Conservation (phyloP, 2,888 invertebrate species). For the Poecilus cupreus region DNA sequence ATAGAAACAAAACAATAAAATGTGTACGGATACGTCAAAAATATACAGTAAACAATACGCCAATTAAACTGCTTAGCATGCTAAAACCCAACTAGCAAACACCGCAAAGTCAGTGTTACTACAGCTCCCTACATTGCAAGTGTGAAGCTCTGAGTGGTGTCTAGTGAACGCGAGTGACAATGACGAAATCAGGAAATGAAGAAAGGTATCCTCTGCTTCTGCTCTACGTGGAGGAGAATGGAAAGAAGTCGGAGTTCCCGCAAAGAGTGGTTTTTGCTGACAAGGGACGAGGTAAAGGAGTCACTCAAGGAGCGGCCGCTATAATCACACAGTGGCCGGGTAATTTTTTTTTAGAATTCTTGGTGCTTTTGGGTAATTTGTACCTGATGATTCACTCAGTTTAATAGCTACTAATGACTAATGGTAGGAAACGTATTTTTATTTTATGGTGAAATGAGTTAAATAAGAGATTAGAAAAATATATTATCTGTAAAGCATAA, state of each 20-base stretch:
- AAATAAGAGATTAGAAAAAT: too few relatives aligned
- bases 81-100: neutral
- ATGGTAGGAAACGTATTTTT: too few relatives aligned
- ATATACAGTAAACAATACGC: neutral
- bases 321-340: conserved; percentile 72
- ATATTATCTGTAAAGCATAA: too few relatives aligned
- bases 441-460: too few relatives aligned
- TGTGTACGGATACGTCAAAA: neutral
- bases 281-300: conserved; percentile 68
- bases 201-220: conserved; percentile 70
- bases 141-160: neutral
- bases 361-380: too few relatives aligned
- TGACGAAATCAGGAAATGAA: conserved; percentile 63
- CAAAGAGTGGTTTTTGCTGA: conserved; percentile 67
- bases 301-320: conserved; percentile 69
- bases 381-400: too few relatives aligned
- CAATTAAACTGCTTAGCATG: neutral
- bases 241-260: conserved; percentile 64
- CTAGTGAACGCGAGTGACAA: neutral
- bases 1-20: neutral
- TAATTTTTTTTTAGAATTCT: too few relatives aligned
- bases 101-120: neutral
- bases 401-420: too few relatives aligned
- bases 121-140: neutral
- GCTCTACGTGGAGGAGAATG: conserved; percentile 68